Base-by-base conservation (phyloP, 1,140 invertebrate genomes). In the Maniola jurtina region DNA sequence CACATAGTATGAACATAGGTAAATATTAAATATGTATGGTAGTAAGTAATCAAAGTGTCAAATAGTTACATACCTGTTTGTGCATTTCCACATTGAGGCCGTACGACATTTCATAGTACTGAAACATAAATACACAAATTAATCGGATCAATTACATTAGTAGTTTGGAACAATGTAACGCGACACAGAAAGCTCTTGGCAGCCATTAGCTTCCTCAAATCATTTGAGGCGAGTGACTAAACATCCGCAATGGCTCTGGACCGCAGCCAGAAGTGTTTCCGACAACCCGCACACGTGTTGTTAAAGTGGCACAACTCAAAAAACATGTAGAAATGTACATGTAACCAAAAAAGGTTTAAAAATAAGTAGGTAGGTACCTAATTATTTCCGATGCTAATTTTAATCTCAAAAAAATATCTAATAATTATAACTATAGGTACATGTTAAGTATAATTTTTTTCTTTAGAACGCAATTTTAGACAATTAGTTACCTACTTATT, bases 91-190 rank as follows among this genome's bases (percentile, higher is more conserved):
- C 98, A 92, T 99, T 99, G 86, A 99, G 94, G 74, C 98, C 98
- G 92, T 99, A 99, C 35, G 98, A 99, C 98, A 99, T 99, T 94
- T 99, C 98, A 94, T 99, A 99, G 93, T 99, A 99, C 98, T 99
- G 95, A 79, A 97, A 97, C 89, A 93, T 80, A 93, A 90, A 91
- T 60, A 91, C 56, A 81, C 66, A 72, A 58, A 80, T 86, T 87
- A 84, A 77, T 70, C 56, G 68, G 79, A 81, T 81, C 73, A 72
- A 83, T 84, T 81, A 84, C 73, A 80, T 70, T 71, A 72, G 73
- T 67, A 58, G 75, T 75, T 70, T 68, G 75, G 57, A 74, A 80
- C 81, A 85, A 80, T 78, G 79, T 80, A 65, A 68, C 73, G 75
- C 79, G 83, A 82, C 81, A 83, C 69, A 78, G 72, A 80, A 84